phyloP scores from a whole-genome alignment of 1,140 invertebrate species.

The Drosophila sturtevanti region DNA sequence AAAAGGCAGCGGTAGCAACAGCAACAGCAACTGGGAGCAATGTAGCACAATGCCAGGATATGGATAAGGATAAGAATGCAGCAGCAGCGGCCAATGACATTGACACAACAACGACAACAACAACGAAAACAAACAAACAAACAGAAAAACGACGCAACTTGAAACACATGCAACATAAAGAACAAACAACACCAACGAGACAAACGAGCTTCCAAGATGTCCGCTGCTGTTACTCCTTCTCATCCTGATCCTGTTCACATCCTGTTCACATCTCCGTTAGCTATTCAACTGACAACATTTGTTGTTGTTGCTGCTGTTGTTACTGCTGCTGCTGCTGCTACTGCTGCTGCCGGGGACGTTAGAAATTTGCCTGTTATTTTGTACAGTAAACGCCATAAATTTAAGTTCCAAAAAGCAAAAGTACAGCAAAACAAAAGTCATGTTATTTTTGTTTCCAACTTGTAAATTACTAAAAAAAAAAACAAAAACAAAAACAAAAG shows the following conservation, averaged over 20 bases:
- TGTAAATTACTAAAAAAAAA: constrained; percentile 70
- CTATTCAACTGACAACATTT: not conserved
- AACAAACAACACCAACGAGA: constrained; percentile 36
- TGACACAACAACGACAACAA: constrained; percentile 17
- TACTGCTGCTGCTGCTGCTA: constrained; percentile 22
- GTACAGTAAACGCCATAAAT: constrained; percentile 76
- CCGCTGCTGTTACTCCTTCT: constrained; percentile 23
- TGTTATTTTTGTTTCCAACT: constrained; percentile 71
- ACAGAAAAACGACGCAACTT: constrained; percentile 9
- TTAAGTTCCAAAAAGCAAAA: constrained; percentile 61
- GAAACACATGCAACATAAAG: constrained; percentile 12
- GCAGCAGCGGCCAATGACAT: constrained; percentile 38
- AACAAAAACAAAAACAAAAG: constrained; percentile 33
- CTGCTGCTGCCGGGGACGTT: constrained; percentile 45
- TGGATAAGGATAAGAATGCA: constrained; percentile 6
- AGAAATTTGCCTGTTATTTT: constrained; percentile 65
- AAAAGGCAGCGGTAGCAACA: constrained; percentile 22
- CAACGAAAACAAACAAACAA: constrained; percentile 33
- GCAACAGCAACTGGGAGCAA: constrained; percentile 9
- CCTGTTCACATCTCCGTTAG: too few species aligned
- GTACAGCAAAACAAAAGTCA: constrained; percentile 59
- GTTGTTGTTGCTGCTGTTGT: constrained; percentile 14
- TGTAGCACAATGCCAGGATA: not conserved
- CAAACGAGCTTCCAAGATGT: constrained; percentile 77
- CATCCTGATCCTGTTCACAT: not conserved